Evolutionary conservation across 2,113 vertebrate genomes (phyloP).

Genomic region (human): DNA sequence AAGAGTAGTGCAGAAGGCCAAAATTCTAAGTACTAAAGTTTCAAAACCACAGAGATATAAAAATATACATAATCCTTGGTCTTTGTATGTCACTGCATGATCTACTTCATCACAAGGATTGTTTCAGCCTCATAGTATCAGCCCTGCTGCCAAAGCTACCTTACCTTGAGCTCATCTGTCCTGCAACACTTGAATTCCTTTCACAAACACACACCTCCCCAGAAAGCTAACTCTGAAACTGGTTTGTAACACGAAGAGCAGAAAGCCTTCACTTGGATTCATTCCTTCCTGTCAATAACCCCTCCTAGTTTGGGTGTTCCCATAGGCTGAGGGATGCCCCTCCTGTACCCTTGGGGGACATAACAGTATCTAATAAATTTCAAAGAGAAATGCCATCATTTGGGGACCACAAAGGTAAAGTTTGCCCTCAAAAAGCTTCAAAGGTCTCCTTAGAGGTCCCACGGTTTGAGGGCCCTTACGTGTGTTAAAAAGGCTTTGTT

Average conservation of each 20-base stretch:
- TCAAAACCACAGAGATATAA: constrained; percentile 75
- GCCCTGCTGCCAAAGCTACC: constrained; percentile 53
- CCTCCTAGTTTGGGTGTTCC: not conserved
- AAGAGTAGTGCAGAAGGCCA: constrained; percentile 61
- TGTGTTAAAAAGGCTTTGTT: constrained; percentile 38
- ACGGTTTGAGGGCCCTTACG: not conserved
- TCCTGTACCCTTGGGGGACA: not conserved
- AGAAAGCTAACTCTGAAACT: constrained; percentile 51
- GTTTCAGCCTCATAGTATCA: constrained; percentile 54
- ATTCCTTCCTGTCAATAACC: constrained; percentile 38
- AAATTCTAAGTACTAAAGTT: constrained; percentile 65
- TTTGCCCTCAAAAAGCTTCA: constrained; percentile 5
- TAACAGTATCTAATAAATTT: constrained; percentile 13
- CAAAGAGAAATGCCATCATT: constrained; percentile 48
- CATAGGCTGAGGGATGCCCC: not conserved
- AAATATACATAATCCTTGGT: constrained; percentile 69
- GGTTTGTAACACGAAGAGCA: constrained; percentile 46
- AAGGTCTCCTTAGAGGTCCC: not conserved
- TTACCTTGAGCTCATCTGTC: constrained; percentile 22
- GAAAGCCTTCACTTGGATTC: constrained; percentile 54
- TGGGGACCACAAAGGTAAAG: not conserved
- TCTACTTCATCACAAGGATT: constrained; percentile 61
- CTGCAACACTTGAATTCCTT: not conserved
- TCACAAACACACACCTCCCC: not conserved
- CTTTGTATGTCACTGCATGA: constrained; percentile 59